Evolutionary conservation across 2,113 vertebrate species (phyloP).

Genomic region (Varanus salvator): DNA sequence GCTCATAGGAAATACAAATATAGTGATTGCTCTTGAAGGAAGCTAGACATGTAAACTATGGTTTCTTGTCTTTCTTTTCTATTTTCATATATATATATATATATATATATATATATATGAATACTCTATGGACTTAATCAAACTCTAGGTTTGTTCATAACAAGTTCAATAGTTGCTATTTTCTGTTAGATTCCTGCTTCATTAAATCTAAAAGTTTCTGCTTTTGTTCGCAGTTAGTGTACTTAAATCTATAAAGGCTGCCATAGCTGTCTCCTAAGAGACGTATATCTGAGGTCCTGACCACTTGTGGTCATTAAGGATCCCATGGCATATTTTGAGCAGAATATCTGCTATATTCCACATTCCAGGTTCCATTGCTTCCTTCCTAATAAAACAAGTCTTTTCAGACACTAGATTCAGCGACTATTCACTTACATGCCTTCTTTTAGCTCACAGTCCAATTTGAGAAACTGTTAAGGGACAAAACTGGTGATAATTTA

Average conservation of each 20-base stretch:
- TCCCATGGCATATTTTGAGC: constrained; percentile 61
- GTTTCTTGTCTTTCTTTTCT: constrained; percentile 44
- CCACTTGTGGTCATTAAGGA: constrained; percentile 72
- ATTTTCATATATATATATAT: background rate
- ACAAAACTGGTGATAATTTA: background rate
- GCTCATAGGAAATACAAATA: constrained; percentile 46
- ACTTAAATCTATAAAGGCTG: constrained; percentile 74
- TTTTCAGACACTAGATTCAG: constrained; percentile 16
- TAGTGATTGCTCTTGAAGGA: constrained; percentile 60
- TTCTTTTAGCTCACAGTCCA: background rate
- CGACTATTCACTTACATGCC: background rate
- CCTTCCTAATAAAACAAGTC: constrained; percentile 33
- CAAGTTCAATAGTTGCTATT: constrained; percentile 75
- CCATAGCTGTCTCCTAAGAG: constrained; percentile 66
- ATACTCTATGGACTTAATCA: constrained; percentile 78
- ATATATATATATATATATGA: background rate
- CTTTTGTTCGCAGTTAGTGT: constrained; percentile 66
- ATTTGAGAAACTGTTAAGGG: background rate
- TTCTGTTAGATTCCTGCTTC: constrained; percentile 72
- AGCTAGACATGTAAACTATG: constrained; percentile 65
- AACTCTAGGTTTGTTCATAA: constrained; percentile 73
- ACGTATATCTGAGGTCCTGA: constrained; percentile 61
- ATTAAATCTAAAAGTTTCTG: constrained; percentile 75
- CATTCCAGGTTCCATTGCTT: constrained; percentile 45
- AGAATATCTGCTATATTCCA: constrained; percentile 47